Evolutionary conservation across 2,888 invertebrate species (phyloP).

Genomic region (Acanthosepion lycidas): DNA sequence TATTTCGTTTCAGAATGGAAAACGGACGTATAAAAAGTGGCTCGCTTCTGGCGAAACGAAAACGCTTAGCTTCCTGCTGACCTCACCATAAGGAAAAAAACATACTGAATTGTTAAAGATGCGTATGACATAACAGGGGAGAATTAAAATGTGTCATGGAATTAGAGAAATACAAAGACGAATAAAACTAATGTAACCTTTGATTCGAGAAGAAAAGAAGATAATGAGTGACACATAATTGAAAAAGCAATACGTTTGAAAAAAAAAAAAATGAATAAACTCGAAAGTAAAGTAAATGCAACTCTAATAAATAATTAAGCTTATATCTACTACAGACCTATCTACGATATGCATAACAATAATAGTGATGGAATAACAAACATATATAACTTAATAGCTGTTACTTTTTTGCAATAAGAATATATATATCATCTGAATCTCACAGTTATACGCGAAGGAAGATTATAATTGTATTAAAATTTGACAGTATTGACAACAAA

Average conservation of each 20-base stretch:
- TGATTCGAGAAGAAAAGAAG: neutral
- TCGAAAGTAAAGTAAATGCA: too few relatives aligned
- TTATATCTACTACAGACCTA: neutral
- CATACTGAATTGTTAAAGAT: neutral
- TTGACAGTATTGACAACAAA: neutral
- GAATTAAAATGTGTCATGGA: neutral
- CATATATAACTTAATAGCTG: neutral
- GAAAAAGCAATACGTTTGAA: neutral
- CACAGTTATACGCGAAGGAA: neutral
- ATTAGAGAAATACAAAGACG: too few relatives aligned
- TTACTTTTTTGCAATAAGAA: neutral
- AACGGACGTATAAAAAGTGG: neutral
- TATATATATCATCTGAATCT: neutral
- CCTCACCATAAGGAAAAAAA: neutral
- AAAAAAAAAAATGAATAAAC: too few relatives aligned
- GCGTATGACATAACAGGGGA: neutral
- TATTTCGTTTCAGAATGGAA: conserved; percentile 7
- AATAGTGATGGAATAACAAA: neutral
- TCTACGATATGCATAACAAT: neutral
- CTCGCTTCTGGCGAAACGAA: conserved; percentile 16
- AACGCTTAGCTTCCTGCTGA: neutral
- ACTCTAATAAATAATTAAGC: neutral
- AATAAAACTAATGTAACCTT: neutral
- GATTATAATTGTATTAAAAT: neutral
- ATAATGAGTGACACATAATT: neutral